These are phyloP conservation scores for Glaucopsyche alexis DNA, from an alignment of 2,888 invertebrate species.

Conservation along the genomic window DNA sequence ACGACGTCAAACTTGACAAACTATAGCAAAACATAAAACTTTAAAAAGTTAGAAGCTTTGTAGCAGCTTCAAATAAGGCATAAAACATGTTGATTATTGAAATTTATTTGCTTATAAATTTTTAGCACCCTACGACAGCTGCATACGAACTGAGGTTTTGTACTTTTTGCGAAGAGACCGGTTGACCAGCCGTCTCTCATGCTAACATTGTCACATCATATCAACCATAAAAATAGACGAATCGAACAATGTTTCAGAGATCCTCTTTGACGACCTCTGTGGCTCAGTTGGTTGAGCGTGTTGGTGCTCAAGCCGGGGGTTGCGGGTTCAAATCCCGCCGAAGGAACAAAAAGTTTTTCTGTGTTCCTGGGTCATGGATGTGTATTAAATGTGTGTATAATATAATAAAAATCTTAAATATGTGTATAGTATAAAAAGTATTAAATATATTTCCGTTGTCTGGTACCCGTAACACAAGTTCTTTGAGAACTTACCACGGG, in stretches of 20 bases:
- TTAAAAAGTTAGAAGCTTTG: background rate
- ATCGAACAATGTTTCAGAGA: background rate
- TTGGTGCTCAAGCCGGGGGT: too few relatives aligned
- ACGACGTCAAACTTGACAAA: background rate
- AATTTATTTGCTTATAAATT: slow-evolving; percentile 20
- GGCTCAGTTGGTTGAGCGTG: too few relatives aligned
- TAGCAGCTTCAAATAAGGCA: background rate
- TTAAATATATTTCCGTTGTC: too few relatives aligned
- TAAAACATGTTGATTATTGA: slow-evolving; percentile 15
- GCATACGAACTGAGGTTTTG: slow-evolving; percentile 20
- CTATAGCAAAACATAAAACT: background rate
- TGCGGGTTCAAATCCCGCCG: too few relatives aligned
- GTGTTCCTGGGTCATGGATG: too few relatives aligned
- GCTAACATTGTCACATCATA: slow-evolving; percentile 21
- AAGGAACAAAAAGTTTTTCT: too few relatives aligned
- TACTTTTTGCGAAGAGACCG: slow-evolving; percentile 20
- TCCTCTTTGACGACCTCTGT: too few relatives aligned
- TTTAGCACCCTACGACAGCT: slow-evolving; percentile 22
- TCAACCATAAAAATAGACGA: background rate
- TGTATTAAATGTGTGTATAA: too few relatives aligned
- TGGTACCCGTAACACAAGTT: too few relatives aligned
- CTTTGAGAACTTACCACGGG: too few relatives aligned
- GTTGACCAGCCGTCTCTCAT: slow-evolving; percentile 3
- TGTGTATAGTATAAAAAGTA: too few relatives aligned
- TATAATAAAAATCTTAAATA: too few relatives aligned